Evolutionary conservation across 2,113 vertebrate genomes (phyloP).

Genomic region (Uria lomvia): DNA sequence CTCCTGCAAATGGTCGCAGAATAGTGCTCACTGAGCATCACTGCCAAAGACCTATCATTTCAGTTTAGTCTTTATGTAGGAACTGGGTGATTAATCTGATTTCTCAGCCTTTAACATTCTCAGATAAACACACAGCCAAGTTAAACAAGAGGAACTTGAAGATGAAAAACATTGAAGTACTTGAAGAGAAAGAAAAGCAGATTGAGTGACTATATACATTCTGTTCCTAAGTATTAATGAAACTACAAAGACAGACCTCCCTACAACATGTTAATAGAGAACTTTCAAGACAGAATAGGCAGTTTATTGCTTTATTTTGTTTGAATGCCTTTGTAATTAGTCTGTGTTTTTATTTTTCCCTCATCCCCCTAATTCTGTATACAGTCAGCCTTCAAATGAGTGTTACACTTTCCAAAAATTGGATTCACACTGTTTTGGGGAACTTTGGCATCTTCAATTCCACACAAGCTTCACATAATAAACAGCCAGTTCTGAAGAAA

Average conservation of each 20-base stretch:
- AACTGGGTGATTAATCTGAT: background rate
- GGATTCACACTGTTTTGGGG: background rate
- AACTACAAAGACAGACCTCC: background rate
- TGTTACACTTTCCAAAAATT: background rate
- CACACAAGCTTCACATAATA: background rate
- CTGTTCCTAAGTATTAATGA: background rate
- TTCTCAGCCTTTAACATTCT: conserved; percentile 12
- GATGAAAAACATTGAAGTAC: background rate
- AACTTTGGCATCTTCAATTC: background rate
- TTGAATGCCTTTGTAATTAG: background rate
- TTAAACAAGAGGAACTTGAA: background rate
- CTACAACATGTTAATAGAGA: background rate
- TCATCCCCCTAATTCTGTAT: background rate
- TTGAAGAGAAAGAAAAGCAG: conserved; percentile 9
- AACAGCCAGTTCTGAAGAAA: background rate
- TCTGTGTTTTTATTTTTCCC: background rate
- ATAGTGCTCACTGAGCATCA: background rate
- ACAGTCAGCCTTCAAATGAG: background rate
- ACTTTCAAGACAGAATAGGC: background rate
- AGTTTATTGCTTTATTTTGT: background rate
- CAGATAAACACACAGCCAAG: background rate
- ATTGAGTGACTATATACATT: background rate
- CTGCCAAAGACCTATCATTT: background rate
- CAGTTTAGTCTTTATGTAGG: background rate
- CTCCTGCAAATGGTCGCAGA: background rate